Evolutionary conservation across 2,888 invertebrate species (phyloP), one percentile per base, ranked within the genome.

Genomic region (Calameuta idolon): DNA sequence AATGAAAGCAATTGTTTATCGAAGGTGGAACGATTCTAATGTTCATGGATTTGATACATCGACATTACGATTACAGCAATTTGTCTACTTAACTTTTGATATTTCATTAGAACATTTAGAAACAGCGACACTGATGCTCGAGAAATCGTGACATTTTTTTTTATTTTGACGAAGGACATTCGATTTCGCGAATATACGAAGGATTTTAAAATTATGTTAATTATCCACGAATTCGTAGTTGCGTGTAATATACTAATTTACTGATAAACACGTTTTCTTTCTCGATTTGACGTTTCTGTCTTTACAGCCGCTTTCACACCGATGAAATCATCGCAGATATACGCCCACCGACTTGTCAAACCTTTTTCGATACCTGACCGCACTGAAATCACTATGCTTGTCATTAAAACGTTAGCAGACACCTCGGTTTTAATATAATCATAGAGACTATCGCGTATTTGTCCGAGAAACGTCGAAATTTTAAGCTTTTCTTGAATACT

Each of bases 401-500:
- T 55, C 55, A 55, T 55, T 55, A 55, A 9, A 55, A 55, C 55
- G 9, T 23, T 55, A 55, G 55, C 55, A 9, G 55, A 55, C 9
- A 55, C 9, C 55, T 55, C 23, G 23, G 2, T 9, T 55, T 55
- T 23, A 9, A 55, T 55, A 55, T 23, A 55, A 55, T 55, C 23
- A 55, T 23, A 55, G 9, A 15, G 55, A 23, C 55, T 71, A 71
- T 12, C n/a, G 69, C 12, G 15, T 73, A 76, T 55, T 73, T 69
- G 55, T 23, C 9, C 35, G 33, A 69, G 40, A 34, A 31, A 40
- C 11, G 34, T 12, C 34, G 4, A 80, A 84, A 85, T 83, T 82
- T 73, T 68, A 69, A 77, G 83, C 80, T 86, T 83, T 85, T 85
- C 85, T 73, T 78, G 90, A 83, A 84, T 90, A 96, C 96, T 96